Conservation (phyloP, 1,140 invertebrate species). For the Elymnias hypermnestra region DNA sequence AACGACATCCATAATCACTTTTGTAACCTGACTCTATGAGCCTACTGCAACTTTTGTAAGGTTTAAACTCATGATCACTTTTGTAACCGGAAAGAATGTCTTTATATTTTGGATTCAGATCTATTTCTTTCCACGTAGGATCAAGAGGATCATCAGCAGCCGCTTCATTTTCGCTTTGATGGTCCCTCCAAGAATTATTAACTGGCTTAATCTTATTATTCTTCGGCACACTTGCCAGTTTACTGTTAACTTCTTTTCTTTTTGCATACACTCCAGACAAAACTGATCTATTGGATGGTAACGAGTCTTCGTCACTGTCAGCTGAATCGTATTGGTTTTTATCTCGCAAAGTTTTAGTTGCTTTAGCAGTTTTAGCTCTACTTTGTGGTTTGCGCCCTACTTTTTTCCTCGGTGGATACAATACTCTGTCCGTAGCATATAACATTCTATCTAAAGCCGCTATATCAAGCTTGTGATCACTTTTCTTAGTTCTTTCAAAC, state of each 20-base stretch:
- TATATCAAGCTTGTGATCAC: constrained; percentile 76
- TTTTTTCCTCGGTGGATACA: constrained; percentile 86
- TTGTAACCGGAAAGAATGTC: constrained; percentile 76
- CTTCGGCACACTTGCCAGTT: constrained; percentile 56
- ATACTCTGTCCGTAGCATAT: constrained; percentile 82
- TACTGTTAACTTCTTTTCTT: constrained; percentile 70
- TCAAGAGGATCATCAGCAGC: constrained; percentile 74
- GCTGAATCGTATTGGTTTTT: constrained; percentile 67
- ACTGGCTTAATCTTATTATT: constrained; percentile 49
- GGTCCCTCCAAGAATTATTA: constrained; percentile 62
- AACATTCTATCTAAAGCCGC: constrained; percentile 79
- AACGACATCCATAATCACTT: constrained; percentile 76
- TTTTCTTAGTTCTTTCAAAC: constrained; percentile 70
- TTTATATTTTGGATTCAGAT: constrained; percentile 78
- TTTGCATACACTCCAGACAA: constrained; percentile 72
- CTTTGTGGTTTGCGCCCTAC: constrained; percentile 77
- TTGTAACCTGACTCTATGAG: constrained; percentile 78
- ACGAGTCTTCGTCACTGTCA: constrained; percentile 62
- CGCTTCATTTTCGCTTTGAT: constrained; percentile 71
- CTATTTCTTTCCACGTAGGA: constrained; percentile 79
- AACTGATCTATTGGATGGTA: constrained; percentile 58
- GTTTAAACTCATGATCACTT: constrained; percentile 77
- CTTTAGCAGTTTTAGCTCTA: constrained; percentile 65
- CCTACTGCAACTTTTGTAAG: constrained; percentile 76
- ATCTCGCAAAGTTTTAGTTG: constrained; percentile 74